These are phyloP conservation scores for Bombylius major DNA, from an alignment of 2,888 invertebrate genomes.

Conservation along the genomic window DNA sequence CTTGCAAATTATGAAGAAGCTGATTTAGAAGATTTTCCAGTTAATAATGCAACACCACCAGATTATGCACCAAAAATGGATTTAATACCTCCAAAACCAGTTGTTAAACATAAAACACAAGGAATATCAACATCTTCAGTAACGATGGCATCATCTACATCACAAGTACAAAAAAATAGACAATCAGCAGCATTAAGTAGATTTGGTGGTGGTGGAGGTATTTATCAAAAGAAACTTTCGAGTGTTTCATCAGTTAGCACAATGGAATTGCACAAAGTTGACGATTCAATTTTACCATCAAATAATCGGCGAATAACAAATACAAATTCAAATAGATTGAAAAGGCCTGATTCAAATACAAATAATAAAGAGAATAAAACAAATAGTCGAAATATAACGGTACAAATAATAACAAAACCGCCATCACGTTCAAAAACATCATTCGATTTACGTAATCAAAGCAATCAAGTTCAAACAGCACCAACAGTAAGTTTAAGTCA, in stretches of 20 bases:
- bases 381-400: slow-evolving; percentile 21
- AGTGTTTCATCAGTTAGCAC: slow-evolving; percentile 33
- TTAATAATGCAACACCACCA: slow-evolving; percentile 26
- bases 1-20: slow-evolving; percentile 33
- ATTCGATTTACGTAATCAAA: slow-evolving; percentile 28
- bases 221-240: slow-evolving; percentile 24
- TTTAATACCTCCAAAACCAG: slow-evolving; percentile 3
- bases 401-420: slow-evolving; percentile 35
- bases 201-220: background rate
- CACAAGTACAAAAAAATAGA: slow-evolving; percentile 6
- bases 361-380: slow-evolving; percentile 30
- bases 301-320: slow-evolving; percentile 26
- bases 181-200: background rate
- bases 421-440: slow-evolving; percentile 34
- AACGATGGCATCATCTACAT: too few species aligned
- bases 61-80: slow-evolving; percentile 28
- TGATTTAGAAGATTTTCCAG: slow-evolving; percentile 35
- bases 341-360: slow-evolving; percentile 16
- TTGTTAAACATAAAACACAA: slow-evolving; percentile 3
- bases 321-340: slow-evolving; percentile 12
- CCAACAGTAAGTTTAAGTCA: slow-evolving; percentile 1
- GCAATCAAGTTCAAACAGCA: slow-evolving; percentile 1
- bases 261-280: slow-evolving; percentile 35
- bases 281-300: slow-evolving; percentile 31
- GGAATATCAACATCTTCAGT: background rate